Evolutionary conservation across 1,140 invertebrate genomes (phyloP).

Genomic region (Aphelenchoides fujianensis): DNA sequence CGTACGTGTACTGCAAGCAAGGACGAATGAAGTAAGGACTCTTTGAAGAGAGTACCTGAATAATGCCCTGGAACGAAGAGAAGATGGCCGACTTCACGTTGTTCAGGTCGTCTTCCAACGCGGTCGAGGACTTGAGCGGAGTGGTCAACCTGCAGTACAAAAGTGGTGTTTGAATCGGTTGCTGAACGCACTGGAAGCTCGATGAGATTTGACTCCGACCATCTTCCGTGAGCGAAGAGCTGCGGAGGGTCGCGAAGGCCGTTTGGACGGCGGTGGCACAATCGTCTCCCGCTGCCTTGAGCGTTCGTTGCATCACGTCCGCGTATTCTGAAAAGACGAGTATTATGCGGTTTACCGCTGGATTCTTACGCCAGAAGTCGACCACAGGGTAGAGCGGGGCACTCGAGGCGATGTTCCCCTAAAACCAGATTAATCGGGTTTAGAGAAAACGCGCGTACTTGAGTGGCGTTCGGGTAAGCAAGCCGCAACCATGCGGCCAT

Average conservation of each 20-base stretch:
- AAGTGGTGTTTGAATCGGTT: too few species aligned
- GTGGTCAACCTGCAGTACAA: slow-evolving; percentile 33
- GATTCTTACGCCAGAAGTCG: slow-evolving; percentile 41
- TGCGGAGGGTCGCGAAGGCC: slow-evolving; percentile 24
- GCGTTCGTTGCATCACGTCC: slow-evolving; percentile 35
- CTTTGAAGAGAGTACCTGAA: slow-evolving; percentile 35
- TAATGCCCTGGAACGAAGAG: slow-evolving; percentile 34
- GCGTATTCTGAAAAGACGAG: too few species aligned
- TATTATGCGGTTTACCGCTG: too few species aligned
- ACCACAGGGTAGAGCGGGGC: slow-evolving; percentile 36
- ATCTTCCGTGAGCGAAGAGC: slow-evolving; percentile 14
- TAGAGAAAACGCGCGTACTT: too few species aligned
- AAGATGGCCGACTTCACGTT: slow-evolving; percentile 20
- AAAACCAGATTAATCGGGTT: too few species aligned
- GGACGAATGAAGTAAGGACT: neutral
- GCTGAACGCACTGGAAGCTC: too few species aligned
- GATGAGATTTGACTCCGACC: slow-evolving; percentile 9
- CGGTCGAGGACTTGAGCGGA: neutral
- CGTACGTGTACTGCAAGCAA: slow-evolving; percentile 1
- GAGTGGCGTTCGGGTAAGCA: slow-evolving; percentile 29
- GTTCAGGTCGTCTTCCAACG: slow-evolving; percentile 18
- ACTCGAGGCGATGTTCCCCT: slow-evolving; percentile 35
- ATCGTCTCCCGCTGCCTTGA: neutral
- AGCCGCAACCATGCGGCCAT: slow-evolving; percentile 32
- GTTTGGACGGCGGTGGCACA: slow-evolving; percentile 21